Evolutionary conservation across 2,888 invertebrate genomes (phyloP), one percentile per base, ranked within the genome.

Genomic region (Andrena haemorrhoa): DNA sequence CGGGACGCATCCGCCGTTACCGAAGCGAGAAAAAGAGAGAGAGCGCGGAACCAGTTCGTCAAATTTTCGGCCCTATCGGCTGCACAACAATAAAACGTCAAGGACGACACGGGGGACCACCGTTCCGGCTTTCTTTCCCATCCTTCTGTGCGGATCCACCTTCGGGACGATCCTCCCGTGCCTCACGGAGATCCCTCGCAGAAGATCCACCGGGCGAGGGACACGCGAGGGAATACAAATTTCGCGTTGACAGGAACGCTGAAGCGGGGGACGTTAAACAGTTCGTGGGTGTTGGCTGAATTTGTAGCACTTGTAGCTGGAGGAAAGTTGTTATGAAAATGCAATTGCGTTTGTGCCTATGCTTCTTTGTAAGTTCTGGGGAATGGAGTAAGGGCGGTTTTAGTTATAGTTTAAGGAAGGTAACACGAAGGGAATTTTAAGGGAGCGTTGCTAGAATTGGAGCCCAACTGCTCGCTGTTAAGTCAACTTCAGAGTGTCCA

Each of bases 61-160:
- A 92, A 91, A 91, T 89, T 91, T 91, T 90, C 86, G 88, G 84
- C 60, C 89, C 90, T 89, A 89, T 92, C 91, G 87, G 88, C 86
- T 89, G 92, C 83, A 89, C 89, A 89, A 89, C 89, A 91, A 92
- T 92, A 91, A 92, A 92, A 92, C 90, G 84, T 86, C 88, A 89
- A 89, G 88, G 89, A 91, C 88, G 87, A 86, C 87, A 84, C 82
- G 88, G 89, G 89, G 86, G 90, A 90, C 90, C 84, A 85, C 75
- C 78, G 80, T 82, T 76, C 83, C 53, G 66, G 58, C 66, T 65
- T 41, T 77, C 72, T 64, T 71, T 75, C 68, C 70, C 76, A 49
- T 53, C 56, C 41, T 49, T 5, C 41, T 26, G 31, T 33, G 61
- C 68, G 65, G 56, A 26, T 56, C 33, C 66, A 26, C 64, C 71